phyloP scores from a whole-genome alignment of 2,888 invertebrate genomes.

The Pomacea canaliculata region DNA sequence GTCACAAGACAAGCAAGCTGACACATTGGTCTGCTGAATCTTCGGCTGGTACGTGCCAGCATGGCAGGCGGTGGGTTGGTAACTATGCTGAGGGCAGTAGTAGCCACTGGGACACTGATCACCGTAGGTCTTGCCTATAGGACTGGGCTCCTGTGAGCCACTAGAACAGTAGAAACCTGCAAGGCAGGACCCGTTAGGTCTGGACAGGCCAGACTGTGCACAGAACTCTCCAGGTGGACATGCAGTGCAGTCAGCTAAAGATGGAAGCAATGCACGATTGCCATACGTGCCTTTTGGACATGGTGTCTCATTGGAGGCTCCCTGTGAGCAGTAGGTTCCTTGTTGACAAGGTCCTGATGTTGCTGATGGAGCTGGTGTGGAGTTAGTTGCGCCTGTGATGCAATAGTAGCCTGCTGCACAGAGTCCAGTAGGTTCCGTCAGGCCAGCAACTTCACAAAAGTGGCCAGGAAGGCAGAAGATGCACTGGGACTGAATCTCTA shows the following conservation, averaged over 20 bases:
- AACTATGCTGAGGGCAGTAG: slow-evolving; percentile 61
- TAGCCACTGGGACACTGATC: slow-evolving; percentile 64
- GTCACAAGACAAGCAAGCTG: slow-evolving; percentile 59
- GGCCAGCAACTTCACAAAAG: slow-evolving; percentile 63
- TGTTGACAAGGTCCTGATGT: slow-evolving; percentile 60
- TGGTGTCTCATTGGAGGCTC: slow-evolving; percentile 47
- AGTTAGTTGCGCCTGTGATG: slow-evolving; percentile 50
- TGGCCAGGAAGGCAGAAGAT: slow-evolving; percentile 59
- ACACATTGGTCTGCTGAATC: slow-evolving; percentile 44
- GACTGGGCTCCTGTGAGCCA: slow-evolving; percentile 56
- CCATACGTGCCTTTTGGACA: slow-evolving; percentile 67
- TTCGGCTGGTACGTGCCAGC: slow-evolving; percentile 64
- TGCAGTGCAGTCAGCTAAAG: slow-evolving; percentile 58
- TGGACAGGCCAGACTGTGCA: slow-evolving; percentile 52
- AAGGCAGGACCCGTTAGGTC: slow-evolving; percentile 59
- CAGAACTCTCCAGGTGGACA: slow-evolving; percentile 67
- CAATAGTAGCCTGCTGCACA: slow-evolving; percentile 65
- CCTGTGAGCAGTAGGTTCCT: slow-evolving; percentile 62
- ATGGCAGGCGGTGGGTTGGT: slow-evolving; percentile 58
- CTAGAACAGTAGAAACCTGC: slow-evolving; percentile 64
- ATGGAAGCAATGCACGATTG: slow-evolving; percentile 52
- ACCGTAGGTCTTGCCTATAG: slow-evolving; percentile 59
- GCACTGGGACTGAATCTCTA: slow-evolving; percentile 58
- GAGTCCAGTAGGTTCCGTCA: slow-evolving; percentile 59
- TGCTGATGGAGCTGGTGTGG: slow-evolving; percentile 44